phyloP scores from a whole-genome alignment of 2,888 invertebrate genomes.

The Volucella bombylans region DNA sequence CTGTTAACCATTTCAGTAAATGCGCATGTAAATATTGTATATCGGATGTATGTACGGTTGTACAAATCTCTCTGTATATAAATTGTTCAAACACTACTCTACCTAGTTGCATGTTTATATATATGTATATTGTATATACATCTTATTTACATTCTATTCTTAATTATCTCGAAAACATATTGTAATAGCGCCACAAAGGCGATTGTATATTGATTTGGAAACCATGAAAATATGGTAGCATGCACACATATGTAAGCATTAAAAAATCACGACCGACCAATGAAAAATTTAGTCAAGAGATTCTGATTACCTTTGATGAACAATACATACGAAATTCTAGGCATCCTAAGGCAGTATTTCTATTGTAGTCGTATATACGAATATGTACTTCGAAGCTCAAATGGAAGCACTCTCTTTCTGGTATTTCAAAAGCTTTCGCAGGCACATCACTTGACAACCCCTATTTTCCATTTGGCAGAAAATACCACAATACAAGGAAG shows the following conservation, averaged over 20 bases:
- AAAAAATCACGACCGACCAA: constrained; percentile 83
- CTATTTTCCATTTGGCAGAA: constrained; percentile 32
- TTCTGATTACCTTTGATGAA: constrained; percentile 81
- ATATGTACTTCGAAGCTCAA: constrained; percentile 47
- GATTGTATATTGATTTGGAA: constrained; percentile 57
- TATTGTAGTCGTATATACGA: constrained; percentile 4
- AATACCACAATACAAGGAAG: neutral
- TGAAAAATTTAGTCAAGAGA: constrained; percentile 83
- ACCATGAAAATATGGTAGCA: constrained; percentile 67
- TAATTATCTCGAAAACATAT: constrained; percentile 15
- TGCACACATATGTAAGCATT: constrained; percentile 54
- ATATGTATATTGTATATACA: too few species aligned
- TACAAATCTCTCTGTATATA: too few species aligned
- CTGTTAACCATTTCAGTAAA: too few species aligned
- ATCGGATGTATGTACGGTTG: rapidly evolving
- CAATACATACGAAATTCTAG: constrained; percentile 35
- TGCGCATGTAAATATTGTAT: too few species aligned
- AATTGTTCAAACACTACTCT: too few species aligned
- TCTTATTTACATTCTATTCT: too few species aligned
- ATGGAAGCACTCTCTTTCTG: constrained; percentile 48
- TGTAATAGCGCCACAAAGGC: constrained; percentile 56
- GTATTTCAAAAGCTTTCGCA: constrained; percentile 50
- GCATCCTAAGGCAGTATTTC: constrained; percentile 30
- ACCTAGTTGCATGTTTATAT: neutral
- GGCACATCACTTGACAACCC: constrained; percentile 37